Evolutionary conservation across 2,888 invertebrate genomes (phyloP), one percentile per base, ranked within the genome.

Genomic region (Agrotis puta): DNA sequence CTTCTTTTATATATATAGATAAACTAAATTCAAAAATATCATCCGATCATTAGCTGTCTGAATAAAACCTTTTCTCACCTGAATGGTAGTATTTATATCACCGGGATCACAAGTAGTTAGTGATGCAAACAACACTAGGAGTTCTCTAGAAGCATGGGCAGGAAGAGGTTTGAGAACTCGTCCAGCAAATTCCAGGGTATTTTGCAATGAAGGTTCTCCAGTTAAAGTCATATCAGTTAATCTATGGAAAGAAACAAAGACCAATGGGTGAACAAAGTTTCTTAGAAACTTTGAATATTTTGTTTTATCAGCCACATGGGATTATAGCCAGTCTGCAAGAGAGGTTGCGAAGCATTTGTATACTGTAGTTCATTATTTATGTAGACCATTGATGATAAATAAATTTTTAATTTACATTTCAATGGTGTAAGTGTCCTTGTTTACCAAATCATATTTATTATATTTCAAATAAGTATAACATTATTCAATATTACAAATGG

Each of bases 151-250:
- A 0, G 99, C 98, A 95, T 99, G 99, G 0, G 98, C 97, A 0
- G 99, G 99, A 85, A 99, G 97, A 64, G 99, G 97, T 90, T 97
- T 98, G 16, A 99, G 96, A 0, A 98, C 98, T 85, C 98, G 97
- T 16, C 98, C 94, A 0, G 99, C 99, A 84, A 99, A 93, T 90
- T 99, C 99, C 65, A 99, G 93, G 0, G 99, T 98, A 92, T 99
- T 99, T 95, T 99, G 99, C 64, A 99, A 93, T 0, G 99, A 99
- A 0, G 99, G 99, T 93, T 99, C 99, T 0, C 99, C 99, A 56
- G 97, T 97, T 79, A 99, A 97, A 16, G 96, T 90, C 24, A 97
- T 96, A 84, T 98, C 97, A 66, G 96, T 95, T 81, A 98, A 91
- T 48, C 96, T 97, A 80, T 54, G 77, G 82, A 67, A 69, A 18